phyloP scores from a whole-genome alignment of 1,140 invertebrate species.

The Adoxophyes honmai region DNA sequence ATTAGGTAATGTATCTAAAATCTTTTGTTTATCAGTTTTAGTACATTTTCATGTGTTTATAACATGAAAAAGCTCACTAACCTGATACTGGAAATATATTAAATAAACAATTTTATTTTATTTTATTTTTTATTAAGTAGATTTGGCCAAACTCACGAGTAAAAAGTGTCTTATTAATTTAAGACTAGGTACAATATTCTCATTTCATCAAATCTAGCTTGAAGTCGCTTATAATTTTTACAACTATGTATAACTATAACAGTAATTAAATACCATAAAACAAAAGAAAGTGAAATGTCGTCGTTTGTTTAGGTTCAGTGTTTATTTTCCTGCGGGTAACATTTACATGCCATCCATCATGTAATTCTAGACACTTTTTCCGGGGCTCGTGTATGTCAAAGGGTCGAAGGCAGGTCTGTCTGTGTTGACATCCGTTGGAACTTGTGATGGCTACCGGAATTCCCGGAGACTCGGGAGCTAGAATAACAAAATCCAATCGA shows the following conservation, averaged over 20 bases:
- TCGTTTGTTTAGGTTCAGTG: slow-evolving; percentile 34
- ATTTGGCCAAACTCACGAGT: too few relatives aligned
- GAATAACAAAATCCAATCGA: too few relatives aligned
- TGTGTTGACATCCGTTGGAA: slow-evolving; percentile 64
- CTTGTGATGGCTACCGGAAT: slow-evolving; percentile 45
- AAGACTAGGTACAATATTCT: too few relatives aligned
- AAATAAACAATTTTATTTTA: too few relatives aligned
- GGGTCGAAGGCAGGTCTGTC: slow-evolving; percentile 60
- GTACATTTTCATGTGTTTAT: too few relatives aligned
- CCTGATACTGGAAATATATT: too few relatives aligned
- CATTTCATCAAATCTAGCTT: too few relatives aligned
- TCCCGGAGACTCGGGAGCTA: neutral
- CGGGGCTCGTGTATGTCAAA: slow-evolving; percentile 34
- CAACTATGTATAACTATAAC: too few relatives aligned
- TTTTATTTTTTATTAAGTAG: too few relatives aligned
- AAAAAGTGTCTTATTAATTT: too few relatives aligned
- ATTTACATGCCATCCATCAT: slow-evolving; percentile 30
- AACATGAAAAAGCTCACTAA: too few relatives aligned
- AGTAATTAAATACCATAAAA: neutral
- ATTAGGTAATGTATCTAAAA: neutral
- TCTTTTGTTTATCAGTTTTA: neutral
- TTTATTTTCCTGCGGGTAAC: slow-evolving; percentile 59
- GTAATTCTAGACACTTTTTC: slow-evolving; percentile 65
- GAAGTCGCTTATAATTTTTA: too few relatives aligned
- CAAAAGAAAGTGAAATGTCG: slow-evolving; percentile 39